Evolutionary conservation across 2,797 vertebrate genomes (phyloP).

Genomic region (Heterohyrax brucei): DNA sequence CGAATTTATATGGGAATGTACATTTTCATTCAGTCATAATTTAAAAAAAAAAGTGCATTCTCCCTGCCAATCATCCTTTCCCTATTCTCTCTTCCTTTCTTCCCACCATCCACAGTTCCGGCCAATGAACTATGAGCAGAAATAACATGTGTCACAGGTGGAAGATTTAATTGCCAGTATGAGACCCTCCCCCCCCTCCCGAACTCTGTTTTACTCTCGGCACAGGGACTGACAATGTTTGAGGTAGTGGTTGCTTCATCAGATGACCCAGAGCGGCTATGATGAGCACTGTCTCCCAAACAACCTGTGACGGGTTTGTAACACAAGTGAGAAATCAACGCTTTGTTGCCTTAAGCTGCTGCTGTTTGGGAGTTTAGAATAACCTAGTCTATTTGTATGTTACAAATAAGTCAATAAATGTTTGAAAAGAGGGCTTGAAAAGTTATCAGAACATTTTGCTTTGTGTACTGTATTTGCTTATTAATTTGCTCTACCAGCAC

Average conservation of each 20-base stretch:
- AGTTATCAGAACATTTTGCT: not conserved
- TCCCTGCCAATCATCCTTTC: not conserved
- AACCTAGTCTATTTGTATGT: not conserved
- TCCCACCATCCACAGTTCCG: not conserved
- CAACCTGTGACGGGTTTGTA: not conserved
- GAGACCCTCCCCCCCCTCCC: not conserved
- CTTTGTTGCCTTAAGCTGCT: not conserved
- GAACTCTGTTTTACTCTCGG: not conserved
- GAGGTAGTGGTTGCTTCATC: not conserved
- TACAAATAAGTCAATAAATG: not conserved
- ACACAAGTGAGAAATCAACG: conserved; percentile 19
- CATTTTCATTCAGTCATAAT: no score
- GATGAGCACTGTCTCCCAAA: not conserved
- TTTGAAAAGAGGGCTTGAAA: not conserved
- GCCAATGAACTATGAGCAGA: conserved; percentile 1
- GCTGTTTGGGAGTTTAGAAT: not conserved
- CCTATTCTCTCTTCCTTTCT: not conserved
- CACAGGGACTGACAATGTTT: not conserved
- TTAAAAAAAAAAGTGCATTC: not conserved
- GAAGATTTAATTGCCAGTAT: not conserved
- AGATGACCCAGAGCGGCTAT: not conserved
- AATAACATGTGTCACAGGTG: not conserved
- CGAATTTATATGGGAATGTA: no score
- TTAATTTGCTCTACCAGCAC: not conserved
- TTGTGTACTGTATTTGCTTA: not conserved